Conservation (phyloP, 2,888 invertebrate genomes). For the Cheilosia soror region DNA sequence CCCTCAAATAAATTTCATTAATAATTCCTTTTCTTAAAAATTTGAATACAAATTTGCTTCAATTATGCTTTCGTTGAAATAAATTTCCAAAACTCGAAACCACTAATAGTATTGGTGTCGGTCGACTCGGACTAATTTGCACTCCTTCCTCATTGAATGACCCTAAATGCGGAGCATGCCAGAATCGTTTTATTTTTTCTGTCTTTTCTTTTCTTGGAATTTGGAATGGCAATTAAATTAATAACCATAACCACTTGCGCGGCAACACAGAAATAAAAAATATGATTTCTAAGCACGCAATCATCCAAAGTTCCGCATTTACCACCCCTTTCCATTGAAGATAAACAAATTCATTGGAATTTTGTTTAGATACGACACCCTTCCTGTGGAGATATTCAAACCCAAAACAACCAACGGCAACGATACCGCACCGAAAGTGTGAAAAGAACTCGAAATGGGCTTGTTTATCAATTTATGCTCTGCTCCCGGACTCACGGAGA, state of each 20-base stretch:
- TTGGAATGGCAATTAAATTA: conserved; percentile 65
- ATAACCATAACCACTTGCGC: conserved; percentile 70
- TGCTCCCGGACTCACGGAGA: conserved; percentile 32
- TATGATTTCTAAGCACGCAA: conserved; percentile 72
- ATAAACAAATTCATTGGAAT: conserved; percentile 71
- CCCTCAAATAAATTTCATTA: no score
- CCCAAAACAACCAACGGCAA: neutral
- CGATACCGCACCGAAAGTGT: conserved; percentile 51
- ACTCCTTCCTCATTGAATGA: conserved; percentile 14
- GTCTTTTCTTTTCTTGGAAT: conserved; percentile 3
- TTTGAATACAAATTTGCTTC: neutral
- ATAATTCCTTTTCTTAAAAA: no score
- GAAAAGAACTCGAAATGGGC: conserved; percentile 65
- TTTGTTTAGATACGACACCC: conserved; percentile 53
- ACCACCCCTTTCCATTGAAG: conserved; percentile 43
- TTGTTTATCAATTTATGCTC: conserved; percentile 73
- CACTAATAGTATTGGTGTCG: neutral
- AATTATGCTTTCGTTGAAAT: neutral
- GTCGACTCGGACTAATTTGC: neutral
- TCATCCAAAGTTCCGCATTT: conserved; percentile 18
- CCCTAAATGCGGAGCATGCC: conserved; percentile 56
- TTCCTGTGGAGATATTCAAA: neutral
- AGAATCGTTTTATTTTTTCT: conserved; percentile 14
- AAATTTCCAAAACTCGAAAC: neutral
- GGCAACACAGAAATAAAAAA: conserved; percentile 47